phyloP scores from a whole-genome alignment of 2,888 invertebrate genomes.

The Melieria picta region DNA sequence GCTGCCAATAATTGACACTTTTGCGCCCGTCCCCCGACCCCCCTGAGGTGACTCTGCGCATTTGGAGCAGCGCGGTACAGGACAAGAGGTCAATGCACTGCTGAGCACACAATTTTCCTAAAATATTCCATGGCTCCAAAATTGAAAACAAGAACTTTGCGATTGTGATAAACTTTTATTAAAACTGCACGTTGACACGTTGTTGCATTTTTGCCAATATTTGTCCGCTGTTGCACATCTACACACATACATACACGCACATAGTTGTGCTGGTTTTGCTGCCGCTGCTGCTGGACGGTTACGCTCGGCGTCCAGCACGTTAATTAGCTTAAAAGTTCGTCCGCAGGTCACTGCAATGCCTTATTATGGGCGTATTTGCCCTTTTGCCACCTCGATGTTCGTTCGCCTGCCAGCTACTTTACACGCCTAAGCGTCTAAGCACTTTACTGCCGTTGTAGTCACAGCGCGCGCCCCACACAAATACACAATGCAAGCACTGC shows the following conservation, averaged over 20 bases:
- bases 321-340: conserved; percentile 59
- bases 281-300: background rate
- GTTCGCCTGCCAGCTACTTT: background rate
- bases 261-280: background rate
- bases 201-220: too few species aligned
- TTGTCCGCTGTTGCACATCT: background rate
- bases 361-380: conserved; percentile 59
- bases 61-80: too few species aligned
- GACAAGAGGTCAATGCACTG: too few species aligned
- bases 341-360: conserved; percentile 56
- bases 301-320: conserved; percentile 10
- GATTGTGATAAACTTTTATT: too few species aligned
- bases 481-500: background rate
- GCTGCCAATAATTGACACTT: too few species aligned
- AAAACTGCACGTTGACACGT: too few species aligned
- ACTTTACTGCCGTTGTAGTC: background rate
- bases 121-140: too few species aligned
- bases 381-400: conserved; percentile 51
- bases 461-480: background rate
- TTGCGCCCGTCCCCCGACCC: too few species aligned
- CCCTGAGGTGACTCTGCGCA: too few species aligned
- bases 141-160: too few species aligned
- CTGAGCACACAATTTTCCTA: too few species aligned
- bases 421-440: background rate
- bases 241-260: background rate